These are phyloP conservation scores for Peromyscus nudipes DNA, from an alignment of 2,797 vertebrate species.

Conservation along the genomic window DNA sequence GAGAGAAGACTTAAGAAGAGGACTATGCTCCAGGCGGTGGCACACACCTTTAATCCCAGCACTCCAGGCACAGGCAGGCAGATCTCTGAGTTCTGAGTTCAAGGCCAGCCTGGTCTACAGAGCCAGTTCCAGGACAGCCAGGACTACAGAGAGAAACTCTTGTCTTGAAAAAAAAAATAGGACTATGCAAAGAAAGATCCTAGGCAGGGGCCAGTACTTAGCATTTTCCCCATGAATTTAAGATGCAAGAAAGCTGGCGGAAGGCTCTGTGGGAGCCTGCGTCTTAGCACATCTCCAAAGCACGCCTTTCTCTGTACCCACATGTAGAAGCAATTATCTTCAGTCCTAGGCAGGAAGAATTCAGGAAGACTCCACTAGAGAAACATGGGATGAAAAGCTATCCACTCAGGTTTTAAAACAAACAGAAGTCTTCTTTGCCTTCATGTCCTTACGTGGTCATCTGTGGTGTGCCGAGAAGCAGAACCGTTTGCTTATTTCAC, in stretches of 20 bases:
- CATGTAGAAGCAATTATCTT: not conserved
- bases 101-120: not conserved
- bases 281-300: not conserved
- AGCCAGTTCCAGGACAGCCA: not conserved
- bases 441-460: not conserved
- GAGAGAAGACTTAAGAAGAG: not conserved
- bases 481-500: not conserved
- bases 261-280: not conserved
- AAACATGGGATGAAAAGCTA: constrained; percentile 10
- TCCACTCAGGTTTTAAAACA: not conserved
- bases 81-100: not conserved
- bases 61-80: not conserved
- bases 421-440: constrained; percentile 6
- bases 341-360: constrained; percentile 10
- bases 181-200: not conserved
- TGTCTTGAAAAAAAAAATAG: not conserved
- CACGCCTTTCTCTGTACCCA: not conserved
- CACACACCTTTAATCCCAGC: not conserved
- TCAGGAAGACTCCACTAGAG: not conserved
- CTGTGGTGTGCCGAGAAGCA: not conserved
- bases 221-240: not conserved
- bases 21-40: not conserved
- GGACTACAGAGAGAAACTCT: not conserved
- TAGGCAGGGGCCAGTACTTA: not conserved
- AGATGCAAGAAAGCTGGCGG: not conserved